Conservation (phyloP, 1,140 invertebrate genomes). For the Penaeus japonicus region DNA sequence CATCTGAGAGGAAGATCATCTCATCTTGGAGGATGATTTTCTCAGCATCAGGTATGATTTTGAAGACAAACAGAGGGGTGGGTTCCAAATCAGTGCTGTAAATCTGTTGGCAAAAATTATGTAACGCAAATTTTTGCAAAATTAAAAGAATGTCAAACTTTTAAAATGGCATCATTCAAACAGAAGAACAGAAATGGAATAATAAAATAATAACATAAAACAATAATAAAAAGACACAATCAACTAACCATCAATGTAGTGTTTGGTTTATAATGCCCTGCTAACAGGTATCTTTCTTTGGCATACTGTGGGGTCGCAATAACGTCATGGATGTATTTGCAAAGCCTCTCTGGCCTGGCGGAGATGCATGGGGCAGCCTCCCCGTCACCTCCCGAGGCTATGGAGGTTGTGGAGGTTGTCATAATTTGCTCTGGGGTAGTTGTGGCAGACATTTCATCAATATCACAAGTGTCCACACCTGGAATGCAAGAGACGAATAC, state of each 20-base stretch:
- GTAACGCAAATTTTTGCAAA: neutral
- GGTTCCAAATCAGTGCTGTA: slow-evolving; percentile 70
- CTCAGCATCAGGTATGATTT: slow-evolving; percentile 70
- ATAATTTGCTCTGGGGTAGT: slow-evolving; percentile 33
- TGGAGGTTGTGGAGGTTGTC: slow-evolving; percentile 41
- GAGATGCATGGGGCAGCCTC: slow-evolving; percentile 10
- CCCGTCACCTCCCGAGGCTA: slow-evolving; percentile 16
- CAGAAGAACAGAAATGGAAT: neutral
- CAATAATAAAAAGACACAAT: slow-evolving; percentile 62
- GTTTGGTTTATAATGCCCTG: slow-evolving; percentile 39
- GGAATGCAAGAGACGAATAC: slow-evolving; percentile 59
- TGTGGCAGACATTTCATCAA: slow-evolving; percentile 39
- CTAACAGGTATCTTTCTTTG: slow-evolving; percentile 45
- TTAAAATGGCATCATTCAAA: no score
- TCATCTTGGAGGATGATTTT: slow-evolving; percentile 71
- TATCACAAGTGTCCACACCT: slow-evolving; percentile 62
- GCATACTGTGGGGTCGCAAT: slow-evolving; percentile 53
- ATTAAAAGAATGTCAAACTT: no score
- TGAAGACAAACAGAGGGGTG: slow-evolving; percentile 75
- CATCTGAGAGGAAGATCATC: slow-evolving; percentile 71
- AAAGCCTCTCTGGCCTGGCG: slow-evolving; percentile 40
- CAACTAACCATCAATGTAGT: slow-evolving; percentile 37
- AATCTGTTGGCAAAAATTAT: slow-evolving; percentile 59
- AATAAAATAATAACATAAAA: neutral
- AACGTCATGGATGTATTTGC: slow-evolving; percentile 47